These are phyloP conservation scores for Liasis olivaceus DNA, from an alignment of 2,797 vertebrate genomes.

Conservation along the genomic window DNA sequence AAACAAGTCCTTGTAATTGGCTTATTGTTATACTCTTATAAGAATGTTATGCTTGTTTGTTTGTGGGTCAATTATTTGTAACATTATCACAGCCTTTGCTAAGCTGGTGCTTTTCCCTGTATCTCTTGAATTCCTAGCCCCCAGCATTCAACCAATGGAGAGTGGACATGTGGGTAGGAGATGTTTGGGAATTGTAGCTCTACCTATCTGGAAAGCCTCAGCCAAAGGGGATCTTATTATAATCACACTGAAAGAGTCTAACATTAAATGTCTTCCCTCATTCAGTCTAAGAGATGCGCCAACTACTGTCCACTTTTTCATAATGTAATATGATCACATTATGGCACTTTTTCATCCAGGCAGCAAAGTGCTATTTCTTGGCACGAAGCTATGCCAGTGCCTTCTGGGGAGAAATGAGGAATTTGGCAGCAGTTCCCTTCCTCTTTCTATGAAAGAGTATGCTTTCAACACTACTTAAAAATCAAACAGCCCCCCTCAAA, in stretches of 20 bases:
- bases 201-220: neutral
- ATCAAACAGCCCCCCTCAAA: neutral
- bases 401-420: neutral
- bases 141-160: neutral
- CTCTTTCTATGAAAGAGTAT: neutral
- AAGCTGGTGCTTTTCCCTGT: neutral
- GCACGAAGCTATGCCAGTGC: neutral
- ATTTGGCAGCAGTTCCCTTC: neutral
- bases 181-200: neutral
- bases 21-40: neutral
- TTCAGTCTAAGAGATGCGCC: neutral
- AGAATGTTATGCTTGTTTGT: neutral
- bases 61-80: neutral
- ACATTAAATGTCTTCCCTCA: neutral
- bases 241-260: neutral
- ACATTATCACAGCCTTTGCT: neutral
- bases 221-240: neutral
- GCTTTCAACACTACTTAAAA: neutral
- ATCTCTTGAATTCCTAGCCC: neutral
- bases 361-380: neutral
- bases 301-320: neutral
- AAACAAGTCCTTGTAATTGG: neutral
- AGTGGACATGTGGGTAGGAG: neutral
- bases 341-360: neutral
- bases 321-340: slow-evolving; percentile 1